Base-by-base conservation (phyloP, 2,113 vertebrate genomes). In the Bubo blakistoni region DNA sequence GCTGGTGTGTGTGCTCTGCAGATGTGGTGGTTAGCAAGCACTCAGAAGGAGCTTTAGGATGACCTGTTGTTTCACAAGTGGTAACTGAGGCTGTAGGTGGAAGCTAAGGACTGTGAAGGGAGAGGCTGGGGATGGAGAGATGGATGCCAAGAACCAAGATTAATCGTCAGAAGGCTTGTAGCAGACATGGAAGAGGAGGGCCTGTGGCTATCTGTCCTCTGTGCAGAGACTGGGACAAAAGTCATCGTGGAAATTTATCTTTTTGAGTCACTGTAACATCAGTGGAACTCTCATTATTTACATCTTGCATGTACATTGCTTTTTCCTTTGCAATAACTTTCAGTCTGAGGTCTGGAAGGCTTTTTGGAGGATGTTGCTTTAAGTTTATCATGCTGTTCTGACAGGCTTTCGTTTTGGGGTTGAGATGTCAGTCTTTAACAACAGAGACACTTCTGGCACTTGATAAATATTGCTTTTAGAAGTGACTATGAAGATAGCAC, bases 391-490 rank as follows among this genome's bases (percentile, higher is more conserved):
- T 36, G 46, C 34, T 81, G 16, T 65, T 89, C 46, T 24, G 38
- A 49, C 87, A 77, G 19, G 42, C 58, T 92, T 90, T 94, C 66
- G 74, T 96, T 95, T 83, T 85, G 87, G 78, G 77, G 62, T 36
- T 94, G 63, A 77, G 71, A 62, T 85, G 81, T 91, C 84, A 83
- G 81, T 73, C 70, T 89, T 86, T 32, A 85, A 83, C 78, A 80
- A 57, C 76, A 91, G 89, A 94, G 55, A 16, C 71, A 47, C 66
- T 95, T 91, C n/a, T 90, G 78, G n/a, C 78, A 86, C 78, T 86
- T 94, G 90, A 95, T 94, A 92, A 96, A 77, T 83, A 46, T 0
- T 83, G 84, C 85, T 93, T 91, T 93, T 93, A 95, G 62, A 88
- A 83, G 78, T 62, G 67, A 88, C 51, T 84, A 4, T 0, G 2